Base-by-base conservation (phyloP, 2,113 vertebrate species). In the Leptocoma aspasia region DNA sequence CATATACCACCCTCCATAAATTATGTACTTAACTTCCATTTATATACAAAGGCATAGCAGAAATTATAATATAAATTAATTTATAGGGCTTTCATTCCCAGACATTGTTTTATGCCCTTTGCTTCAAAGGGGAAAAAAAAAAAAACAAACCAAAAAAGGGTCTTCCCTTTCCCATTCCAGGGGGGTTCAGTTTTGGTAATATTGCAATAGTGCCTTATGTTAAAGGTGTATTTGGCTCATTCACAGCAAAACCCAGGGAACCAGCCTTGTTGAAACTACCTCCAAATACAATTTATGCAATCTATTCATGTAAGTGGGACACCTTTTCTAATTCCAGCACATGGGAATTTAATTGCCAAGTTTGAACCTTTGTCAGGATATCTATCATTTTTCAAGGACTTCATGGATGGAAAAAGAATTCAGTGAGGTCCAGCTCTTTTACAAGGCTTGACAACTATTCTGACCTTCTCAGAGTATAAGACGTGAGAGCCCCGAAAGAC, bases 11-110 rank as follows among this genome's bases (percentile, higher is more conserved):
- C 92, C 93, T 66, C 90, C 90, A 98, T 98, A 92, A 98, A 98
- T 98, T 97, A 98, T 98, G 96, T 86, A 98, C 94, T 37, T 28
- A 70, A 16, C 79, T 97, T 95, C 96, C 96, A 97, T 98, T 98
- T 98, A 97, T 98, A 95, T 95, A 94, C 44, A 96, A 97, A 96
- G 95, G 53, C 13, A 0, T 90, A 71, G 82, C 90, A 93, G 90
- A 93, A 92, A 87, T 95, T 95, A 82, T 91, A 97, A 75, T 91
- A 83, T 49, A 96, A 82, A 93, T 96, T 92, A 97, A 92, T 96
- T 94, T 95, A 92, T 95, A 87, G 82, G 81, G 80, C 66, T 82
- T 92, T 96, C 94, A 97, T 97, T 98, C 96, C 94, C 92, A 68
- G 93, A 80, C 76, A 95, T 89, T 94, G 59, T 94, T 90, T 95